Conservation (phyloP, 2,888 invertebrate genomes). For the Antheraea yamamai region DNA sequence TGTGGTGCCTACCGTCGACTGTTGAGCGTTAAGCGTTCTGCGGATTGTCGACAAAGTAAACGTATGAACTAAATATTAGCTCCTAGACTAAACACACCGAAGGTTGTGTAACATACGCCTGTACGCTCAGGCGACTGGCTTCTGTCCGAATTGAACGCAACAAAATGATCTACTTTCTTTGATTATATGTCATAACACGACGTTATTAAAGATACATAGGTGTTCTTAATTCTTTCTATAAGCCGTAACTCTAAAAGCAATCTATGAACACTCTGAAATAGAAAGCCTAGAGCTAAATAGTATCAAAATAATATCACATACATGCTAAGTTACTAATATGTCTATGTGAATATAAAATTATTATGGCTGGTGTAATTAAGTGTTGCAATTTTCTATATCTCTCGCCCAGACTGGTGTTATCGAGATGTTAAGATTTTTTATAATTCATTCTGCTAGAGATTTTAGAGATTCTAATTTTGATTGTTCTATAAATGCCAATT, state of each 20-base stretch:
- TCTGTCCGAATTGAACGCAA: slow-evolving; percentile 36
- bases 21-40: slow-evolving; percentile 41
- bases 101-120: slow-evolving; percentile 35
- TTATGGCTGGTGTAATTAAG: too few relatives aligned
- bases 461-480: too few relatives aligned
- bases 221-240: too few relatives aligned
- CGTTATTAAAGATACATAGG: too few relatives aligned
- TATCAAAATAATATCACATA: too few relatives aligned
- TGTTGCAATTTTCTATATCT: not conserved
- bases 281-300: too few relatives aligned
- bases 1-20: slow-evolving; percentile 41
- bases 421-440: not conserved
- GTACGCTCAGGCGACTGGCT: slow-evolving; percentile 9
- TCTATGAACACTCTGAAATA: too few relatives aligned
- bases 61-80: slow-evolving; percentile 42
- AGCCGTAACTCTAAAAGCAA: too few relatives aligned
- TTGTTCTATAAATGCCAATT: not conserved
- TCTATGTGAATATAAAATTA: too few relatives aligned
- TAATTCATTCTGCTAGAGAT: too few relatives aligned
- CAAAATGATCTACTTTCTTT: slow-evolving; percentile 26
- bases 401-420: not conserved
- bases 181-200: not conserved
- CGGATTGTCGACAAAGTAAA: slow-evolving; percentile 47
- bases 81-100: slow-evolving; percentile 46
- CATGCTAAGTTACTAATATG: too few relatives aligned